Evolutionary conservation across 2,113 vertebrate genomes (phyloP), one percentile per base, ranked within the genome.

Genomic region (Etheostoma cragini): DNA sequence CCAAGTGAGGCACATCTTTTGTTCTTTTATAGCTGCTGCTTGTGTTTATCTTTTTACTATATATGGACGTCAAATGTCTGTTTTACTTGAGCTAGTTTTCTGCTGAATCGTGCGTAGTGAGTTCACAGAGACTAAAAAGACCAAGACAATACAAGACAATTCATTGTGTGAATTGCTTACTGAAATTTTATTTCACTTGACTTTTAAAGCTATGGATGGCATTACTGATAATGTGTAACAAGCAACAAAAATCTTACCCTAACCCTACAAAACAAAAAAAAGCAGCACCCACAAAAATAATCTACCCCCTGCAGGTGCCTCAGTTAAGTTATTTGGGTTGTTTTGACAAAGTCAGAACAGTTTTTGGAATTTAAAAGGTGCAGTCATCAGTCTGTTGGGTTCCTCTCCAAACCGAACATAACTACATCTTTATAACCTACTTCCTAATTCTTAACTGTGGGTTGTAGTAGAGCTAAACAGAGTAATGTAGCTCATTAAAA

Each of bases 401-500:
- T 6, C n/a, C 26, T 38, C 38, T 24, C 17, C 54, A n/a, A n/a
- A 16, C 17, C 56, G 24, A 19, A 26, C 22, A 49, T 22, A 14
- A 4, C 14, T 63, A 1, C 16, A 38, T 15, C 10, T 47, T 24
- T 4, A 21, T 16, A 5, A 42, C 4, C 22, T 24, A 13, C 15
- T 58, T 4, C 30, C 35, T 24, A 53, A 56, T 11, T 30, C 4
- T 26, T 7, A 26, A 2, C 33, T 66, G 16, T 33, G 49, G 53
- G 21, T 56, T 58, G 33, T n/a, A 24, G 6, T 42, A 30, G 26
- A 19, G 26, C 54, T 77, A 30, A 70, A 77, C 33, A 0, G 17
- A 64, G 11, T 30, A 56, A 62, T 50, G 38, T 13, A 53, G 72
- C 57, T 70, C 67, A 84, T 86, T 82, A 80, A 84, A 26, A 26